phyloP scores from a whole-genome alignment of 1,140 invertebrate species.

The Philotrypesis tridentata region DNA sequence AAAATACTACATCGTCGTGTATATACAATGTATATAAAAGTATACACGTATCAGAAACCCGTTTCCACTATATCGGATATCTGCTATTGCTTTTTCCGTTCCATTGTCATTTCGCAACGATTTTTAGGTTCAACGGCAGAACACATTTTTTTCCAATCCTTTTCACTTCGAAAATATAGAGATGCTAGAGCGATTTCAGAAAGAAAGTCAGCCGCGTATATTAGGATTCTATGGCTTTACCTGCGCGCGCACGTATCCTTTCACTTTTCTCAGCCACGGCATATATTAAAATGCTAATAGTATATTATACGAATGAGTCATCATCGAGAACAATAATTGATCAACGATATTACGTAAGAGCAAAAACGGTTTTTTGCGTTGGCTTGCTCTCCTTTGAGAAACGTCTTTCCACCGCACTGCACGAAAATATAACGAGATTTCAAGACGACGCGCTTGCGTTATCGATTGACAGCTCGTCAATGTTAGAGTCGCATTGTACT shows the following conservation, averaged over 20 bases:
- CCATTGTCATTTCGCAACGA: neutral
- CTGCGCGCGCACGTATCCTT: neutral
- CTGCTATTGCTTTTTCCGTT: neutral
- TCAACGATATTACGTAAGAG: neutral
- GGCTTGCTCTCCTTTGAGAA: too few relatives aligned
- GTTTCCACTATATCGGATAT: neutral
- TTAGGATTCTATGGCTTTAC: too few relatives aligned
- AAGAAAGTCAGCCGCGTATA: neutral
- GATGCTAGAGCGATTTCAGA: too few relatives aligned
- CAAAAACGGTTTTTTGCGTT: neutral
- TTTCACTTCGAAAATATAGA: too few relatives aligned
- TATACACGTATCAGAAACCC: too few relatives aligned
- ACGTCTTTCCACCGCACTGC: neutral
- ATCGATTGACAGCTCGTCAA: neutral
- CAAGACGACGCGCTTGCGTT: too few relatives aligned
- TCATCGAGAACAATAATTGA: conserved; percentile 20
- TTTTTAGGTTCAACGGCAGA: too few relatives aligned
- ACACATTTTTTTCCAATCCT: too few relatives aligned
- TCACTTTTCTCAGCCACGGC: conserved; percentile 19
- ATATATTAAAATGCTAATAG: conserved; percentile 21
- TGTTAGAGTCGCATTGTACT: neutral
- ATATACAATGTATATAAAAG: too few relatives aligned
- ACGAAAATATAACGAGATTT: too few relatives aligned
- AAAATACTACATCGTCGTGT: neutral
- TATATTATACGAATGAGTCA: conserved; percentile 24